phyloP scores from a whole-genome alignment of 1,140 invertebrate genomes.

The Hycleus cichorii region DNA sequence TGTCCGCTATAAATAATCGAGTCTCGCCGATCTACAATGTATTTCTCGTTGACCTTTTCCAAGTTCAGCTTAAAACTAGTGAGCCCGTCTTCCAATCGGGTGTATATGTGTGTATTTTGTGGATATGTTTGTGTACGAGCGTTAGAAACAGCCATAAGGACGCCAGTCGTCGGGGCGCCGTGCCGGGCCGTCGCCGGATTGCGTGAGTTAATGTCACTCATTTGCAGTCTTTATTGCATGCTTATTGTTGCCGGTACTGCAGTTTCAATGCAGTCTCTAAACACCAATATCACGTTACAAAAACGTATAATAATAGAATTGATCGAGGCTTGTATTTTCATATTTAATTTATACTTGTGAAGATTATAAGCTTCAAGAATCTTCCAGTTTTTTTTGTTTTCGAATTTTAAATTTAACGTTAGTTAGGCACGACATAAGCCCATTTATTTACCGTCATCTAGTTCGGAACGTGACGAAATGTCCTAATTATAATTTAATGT shows the following conservation, averaged over 20 bases:
- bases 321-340: no score
- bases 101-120: conserved; percentile 14
- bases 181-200: conserved; percentile 26
- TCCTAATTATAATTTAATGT: conserved; percentile 6
- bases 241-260: conserved; percentile 25
- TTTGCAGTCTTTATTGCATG: conserved; percentile 32
- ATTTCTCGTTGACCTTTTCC: conserved; percentile 11
- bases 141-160: conserved; percentile 17
- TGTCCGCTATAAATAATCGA: no score
- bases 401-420: no score
- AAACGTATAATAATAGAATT: no score
- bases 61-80: conserved; percentile 2
- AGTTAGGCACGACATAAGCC: not conserved
- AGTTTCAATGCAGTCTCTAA: conserved; percentile 19
- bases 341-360: no score
- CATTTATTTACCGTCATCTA: conserved; percentile 2
- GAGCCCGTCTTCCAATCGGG: not conserved
- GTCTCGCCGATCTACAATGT: not conserved
- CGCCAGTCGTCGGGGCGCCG: conserved; percentile 32
- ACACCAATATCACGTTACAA: not conserved
- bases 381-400: no score
- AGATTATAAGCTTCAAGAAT: no score
- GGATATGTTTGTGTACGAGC: not conserved
- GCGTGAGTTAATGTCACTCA: conserved; percentile 34
- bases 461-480: conserved; percentile 8